Percentiles rank a stretch among this genome's conserved stretches.
These are phyloP conservation scores for Pseudococcus jackbeardsleyi DNA, from an alignment of 2,888 invertebrate species.

Conservation along the genomic window DNA sequence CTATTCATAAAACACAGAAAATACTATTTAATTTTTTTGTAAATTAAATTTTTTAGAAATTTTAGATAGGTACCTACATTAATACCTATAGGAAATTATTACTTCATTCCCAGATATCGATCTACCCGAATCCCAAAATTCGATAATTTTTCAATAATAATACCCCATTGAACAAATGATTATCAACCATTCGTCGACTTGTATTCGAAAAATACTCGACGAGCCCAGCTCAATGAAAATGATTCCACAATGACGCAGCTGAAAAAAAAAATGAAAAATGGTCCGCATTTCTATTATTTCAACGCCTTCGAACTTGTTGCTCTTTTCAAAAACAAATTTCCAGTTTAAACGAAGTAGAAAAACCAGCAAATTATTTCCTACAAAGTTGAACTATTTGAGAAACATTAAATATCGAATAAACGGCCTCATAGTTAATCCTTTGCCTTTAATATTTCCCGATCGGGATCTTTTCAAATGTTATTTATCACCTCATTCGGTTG, in stretches of 20 bases:
- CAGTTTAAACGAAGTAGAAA: not conserved
- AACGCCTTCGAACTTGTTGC: constrained; percentile 26
- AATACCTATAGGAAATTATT: too few species aligned
- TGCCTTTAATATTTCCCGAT: constrained; percentile 14
- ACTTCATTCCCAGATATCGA: too few species aligned
- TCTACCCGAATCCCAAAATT: too few species aligned
- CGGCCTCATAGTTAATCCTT: not conserved
- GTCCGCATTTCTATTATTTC: not conserved
- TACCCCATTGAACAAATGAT: not conserved
- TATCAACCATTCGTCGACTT: not conserved
- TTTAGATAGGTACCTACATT: too few species aligned
- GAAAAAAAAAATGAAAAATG: constrained; percentile 14
- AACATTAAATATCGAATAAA: constrained; percentile 14
- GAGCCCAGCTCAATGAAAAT: not conserved
- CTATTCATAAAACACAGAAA: too few species aligned
- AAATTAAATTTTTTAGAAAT: too few species aligned
- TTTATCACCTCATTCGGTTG: constrained; percentile 31
- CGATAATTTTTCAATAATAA: not conserved
- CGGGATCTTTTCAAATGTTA: constrained; percentile 38
- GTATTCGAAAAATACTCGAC: not conserved
- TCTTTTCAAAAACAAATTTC: not conserved
- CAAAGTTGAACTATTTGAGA: not conserved
- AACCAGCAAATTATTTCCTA: not conserved
- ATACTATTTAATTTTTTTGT: too few species aligned
- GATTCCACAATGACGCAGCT: not conserved